Conservation (phyloP, 1,140 invertebrate species). For the Drosophila virilis region DNA sequence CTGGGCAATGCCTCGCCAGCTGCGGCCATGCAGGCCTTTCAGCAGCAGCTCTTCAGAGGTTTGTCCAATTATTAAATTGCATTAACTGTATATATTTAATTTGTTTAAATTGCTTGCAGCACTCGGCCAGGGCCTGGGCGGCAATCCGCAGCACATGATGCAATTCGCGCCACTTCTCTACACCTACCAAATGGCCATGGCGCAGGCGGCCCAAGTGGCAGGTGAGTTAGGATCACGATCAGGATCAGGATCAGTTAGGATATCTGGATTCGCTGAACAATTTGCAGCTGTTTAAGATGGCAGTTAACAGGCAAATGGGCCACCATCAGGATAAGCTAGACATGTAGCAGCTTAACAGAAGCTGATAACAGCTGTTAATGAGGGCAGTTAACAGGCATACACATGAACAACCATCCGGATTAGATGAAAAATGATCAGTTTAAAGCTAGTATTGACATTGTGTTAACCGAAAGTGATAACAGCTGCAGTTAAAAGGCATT, state of each 20-base stretch:
- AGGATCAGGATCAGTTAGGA: not conserved
- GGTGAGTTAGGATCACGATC: slow-evolving; percentile 76
- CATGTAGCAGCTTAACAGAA: too few species aligned
- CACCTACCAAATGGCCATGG: slow-evolving; percentile 94
- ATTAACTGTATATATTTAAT: not conserved
- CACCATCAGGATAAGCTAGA: too few species aligned
- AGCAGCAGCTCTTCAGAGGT: slow-evolving; percentile 91
- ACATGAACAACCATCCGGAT: too few species aligned
- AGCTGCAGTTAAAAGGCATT: too few species aligned
- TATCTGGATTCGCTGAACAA: too few species aligned
- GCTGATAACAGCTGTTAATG: too few species aligned
- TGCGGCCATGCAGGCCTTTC: slow-evolving; percentile 91
- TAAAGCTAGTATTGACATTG: too few species aligned
- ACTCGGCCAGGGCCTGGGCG: slow-evolving; percentile 74
- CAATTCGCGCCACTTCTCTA: slow-evolving; percentile 93
- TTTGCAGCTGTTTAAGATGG: too few species aligned
- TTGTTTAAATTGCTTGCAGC: slow-evolving; percentile 42
- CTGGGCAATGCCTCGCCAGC: slow-evolving; percentile 84
- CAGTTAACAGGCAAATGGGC: too few species aligned
- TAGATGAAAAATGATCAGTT: too few species aligned
- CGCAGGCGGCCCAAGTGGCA: slow-evolving; percentile 88
- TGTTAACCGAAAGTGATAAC: too few species aligned
- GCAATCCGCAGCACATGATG: slow-evolving; percentile 91
- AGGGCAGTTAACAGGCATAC: too few species aligned
- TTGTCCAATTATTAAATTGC: slow-evolving; percentile 13